Conservation (phyloP, 2,888 invertebrate genomes). For the Pristionchus mayeri region DNA sequence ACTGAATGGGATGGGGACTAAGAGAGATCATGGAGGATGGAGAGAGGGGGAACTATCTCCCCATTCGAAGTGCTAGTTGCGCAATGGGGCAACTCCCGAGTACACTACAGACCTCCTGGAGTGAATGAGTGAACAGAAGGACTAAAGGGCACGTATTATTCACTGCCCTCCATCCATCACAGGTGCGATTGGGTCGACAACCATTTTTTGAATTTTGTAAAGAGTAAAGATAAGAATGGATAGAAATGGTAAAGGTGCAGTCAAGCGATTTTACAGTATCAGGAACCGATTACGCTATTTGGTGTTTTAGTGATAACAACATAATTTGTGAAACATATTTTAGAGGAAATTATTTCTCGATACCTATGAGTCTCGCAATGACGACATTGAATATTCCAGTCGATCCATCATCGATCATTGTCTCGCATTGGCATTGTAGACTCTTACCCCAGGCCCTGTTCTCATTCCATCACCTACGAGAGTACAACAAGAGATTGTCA, state of each 20-base stretch:
- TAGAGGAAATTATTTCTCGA: no score
- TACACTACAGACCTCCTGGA: slow-evolving; percentile 12
- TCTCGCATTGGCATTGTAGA: neutral
- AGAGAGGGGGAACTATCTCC: neutral
- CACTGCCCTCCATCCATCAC: neutral
- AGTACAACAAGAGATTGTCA: neutral
- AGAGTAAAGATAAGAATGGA: no score
- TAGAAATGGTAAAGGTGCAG: no score
- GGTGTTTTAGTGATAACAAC: no score
- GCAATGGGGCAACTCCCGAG: neutral
- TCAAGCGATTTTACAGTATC: no score
- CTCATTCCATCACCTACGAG: neutral
- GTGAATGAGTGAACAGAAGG: slow-evolving; percentile 7
- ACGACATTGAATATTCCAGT: no score
- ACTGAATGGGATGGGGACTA: neutral
- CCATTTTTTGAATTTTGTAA: neutral
- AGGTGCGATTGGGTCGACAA: neutral
- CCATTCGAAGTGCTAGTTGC: neutral
- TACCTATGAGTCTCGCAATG: no score
- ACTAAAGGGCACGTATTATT: neutral
- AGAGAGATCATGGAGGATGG: neutral
- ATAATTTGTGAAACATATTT: no score
- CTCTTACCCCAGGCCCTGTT: neutral
- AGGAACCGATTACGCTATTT: no score
- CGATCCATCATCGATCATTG: neutral